Conservation (phyloP, 2,113 vertebrate genomes). For the Setophaga petechia region DNA sequence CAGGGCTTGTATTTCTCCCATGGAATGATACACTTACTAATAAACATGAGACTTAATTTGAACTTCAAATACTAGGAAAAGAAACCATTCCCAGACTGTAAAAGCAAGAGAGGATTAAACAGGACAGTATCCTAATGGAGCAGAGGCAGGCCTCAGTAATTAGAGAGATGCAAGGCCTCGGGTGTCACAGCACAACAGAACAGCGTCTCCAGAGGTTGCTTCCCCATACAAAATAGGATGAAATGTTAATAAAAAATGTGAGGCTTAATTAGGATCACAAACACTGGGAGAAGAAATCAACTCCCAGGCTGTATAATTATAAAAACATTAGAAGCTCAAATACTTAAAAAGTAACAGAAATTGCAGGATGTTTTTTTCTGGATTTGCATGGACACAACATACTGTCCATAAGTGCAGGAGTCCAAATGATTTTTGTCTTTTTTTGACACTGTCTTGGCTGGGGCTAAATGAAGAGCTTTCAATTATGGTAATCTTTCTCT, state of each 20-base stretch:
- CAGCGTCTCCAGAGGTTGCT: neutral
- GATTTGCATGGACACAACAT: neutral
- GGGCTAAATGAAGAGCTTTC: neutral
- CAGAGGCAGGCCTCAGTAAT: constrained; percentile 40
- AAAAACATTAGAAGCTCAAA: constrained; percentile 32
- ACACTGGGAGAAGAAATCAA: constrained; percentile 30
- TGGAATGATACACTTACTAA: neutral
- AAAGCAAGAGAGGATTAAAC: constrained; percentile 35
- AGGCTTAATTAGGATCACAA: constrained; percentile 65
- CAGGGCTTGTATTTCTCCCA: neutral
- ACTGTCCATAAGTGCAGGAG: neutral
- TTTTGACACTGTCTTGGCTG: neutral
- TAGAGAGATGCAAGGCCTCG: constrained; percentile 26
- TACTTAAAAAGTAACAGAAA: constrained; percentile 1
- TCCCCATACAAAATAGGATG: constrained; percentile 10
- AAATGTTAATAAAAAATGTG: constrained; percentile 60
- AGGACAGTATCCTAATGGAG: constrained; percentile 16
- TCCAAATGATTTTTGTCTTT: neutral
- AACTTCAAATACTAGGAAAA: constrained; percentile 57
- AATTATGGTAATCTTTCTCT: neutral
- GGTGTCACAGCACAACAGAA: constrained; percentile 29
- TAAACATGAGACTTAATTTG: constrained; percentile 61
- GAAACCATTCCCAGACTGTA: neutral
- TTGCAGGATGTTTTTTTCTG: rapidly evolving
- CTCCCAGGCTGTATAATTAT: constrained; percentile 48